Conservation (phyloP, 2,113 vertebrate genomes). For the Ciconia maguari region DNA sequence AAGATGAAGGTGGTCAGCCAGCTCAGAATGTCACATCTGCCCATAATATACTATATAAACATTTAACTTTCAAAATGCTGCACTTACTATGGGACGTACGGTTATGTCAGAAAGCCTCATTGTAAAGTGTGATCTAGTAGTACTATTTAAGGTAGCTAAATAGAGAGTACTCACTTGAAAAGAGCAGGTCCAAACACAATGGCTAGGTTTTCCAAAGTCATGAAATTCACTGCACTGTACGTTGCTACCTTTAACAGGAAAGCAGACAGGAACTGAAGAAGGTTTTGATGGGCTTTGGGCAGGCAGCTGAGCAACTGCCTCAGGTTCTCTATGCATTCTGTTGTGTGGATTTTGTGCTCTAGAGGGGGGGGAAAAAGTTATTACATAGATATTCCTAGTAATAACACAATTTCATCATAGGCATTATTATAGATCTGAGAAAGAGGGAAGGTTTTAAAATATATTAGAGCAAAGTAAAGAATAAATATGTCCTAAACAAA, state of each 20-base stretch:
- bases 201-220: slow-evolving; percentile 81
- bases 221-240: slow-evolving; percentile 77
- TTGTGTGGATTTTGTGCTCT: slow-evolving; percentile 57
- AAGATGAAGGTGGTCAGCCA: neutral
- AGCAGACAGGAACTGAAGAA: slow-evolving; percentile 75
- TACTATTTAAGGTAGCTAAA: neutral
- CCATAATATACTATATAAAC: neutral
- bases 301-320: slow-evolving; percentile 64
- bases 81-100: neutral
- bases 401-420: neutral
- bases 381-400: neutral
- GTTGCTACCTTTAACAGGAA: slow-evolving; percentile 77
- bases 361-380: neutral
- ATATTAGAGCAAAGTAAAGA: neutral
- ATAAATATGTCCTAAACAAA: neutral
- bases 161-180: slow-evolving; percentile 64
- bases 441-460: neutral
- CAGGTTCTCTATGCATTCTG: slow-evolving; percentile 53
- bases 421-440: neutral
- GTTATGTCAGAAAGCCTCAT: neutral
- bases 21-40: neutral
- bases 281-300: slow-evolving; percentile 63
- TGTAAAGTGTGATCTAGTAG: neutral
- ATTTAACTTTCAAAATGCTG: neutral
- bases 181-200: slow-evolving; percentile 81